Evolutionary conservation across 1,140 invertebrate genomes (phyloP).

Genomic region (Heliconius hermathena): DNA sequence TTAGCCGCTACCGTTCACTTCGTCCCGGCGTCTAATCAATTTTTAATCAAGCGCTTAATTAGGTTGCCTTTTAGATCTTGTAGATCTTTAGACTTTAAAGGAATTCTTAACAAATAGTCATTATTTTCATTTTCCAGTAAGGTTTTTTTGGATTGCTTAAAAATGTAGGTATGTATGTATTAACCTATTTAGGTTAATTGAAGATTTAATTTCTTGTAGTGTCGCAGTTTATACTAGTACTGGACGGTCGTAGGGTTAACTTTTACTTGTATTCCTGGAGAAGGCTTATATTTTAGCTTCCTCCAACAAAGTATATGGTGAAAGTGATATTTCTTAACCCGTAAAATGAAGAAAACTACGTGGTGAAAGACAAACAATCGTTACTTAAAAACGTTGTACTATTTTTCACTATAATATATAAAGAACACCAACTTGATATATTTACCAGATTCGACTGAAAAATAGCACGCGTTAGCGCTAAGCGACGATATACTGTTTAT

Average conservation of each 20-base stretch:
- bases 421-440: slow-evolving; percentile 29
- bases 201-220: no score
- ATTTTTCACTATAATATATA: background rate
- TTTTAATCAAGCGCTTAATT: slow-evolving; percentile 14
- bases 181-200: no score
- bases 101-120: slow-evolving; percentile 2
- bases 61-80: slow-evolving; percentile 14
- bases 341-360: no score
- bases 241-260: no score
- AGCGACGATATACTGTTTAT: slow-evolving; percentile 26
- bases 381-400: background rate
- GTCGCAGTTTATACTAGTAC: no score
- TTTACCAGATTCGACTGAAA: slow-evolving; percentile 34
- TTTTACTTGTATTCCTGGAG: no score
- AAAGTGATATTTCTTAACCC: no score
- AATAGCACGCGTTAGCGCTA: slow-evolving; percentile 29
- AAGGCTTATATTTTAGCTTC: no score
- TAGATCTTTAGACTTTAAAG: slow-evolving; percentile 6
- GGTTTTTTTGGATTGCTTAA: no score
- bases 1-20: slow-evolving; percentile 7
- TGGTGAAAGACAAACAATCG: no score
- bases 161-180: no score
- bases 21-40: slow-evolving; percentile 10
- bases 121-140: background rate
- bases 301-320: no score